These are phyloP conservation scores for Hippocampus mohnikei DNA, from an alignment of 2,113 vertebrate genomes.

Conservation along the genomic window DNA sequence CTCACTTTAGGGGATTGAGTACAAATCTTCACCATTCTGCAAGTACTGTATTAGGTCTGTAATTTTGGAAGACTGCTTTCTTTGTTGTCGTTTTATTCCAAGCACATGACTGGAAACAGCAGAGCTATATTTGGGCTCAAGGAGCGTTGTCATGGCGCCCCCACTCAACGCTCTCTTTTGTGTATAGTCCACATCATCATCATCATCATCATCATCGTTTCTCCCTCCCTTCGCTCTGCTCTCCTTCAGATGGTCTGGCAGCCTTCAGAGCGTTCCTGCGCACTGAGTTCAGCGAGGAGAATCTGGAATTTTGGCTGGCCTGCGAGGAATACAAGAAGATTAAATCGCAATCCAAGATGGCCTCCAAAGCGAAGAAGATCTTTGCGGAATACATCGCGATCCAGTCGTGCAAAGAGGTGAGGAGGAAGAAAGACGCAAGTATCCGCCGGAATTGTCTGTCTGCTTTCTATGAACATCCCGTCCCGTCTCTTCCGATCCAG, in stretches of 20 bases:
- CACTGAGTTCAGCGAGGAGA: constrained; percentile 97
- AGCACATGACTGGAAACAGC: constrained; percentile 44
- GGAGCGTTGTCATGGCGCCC: constrained; percentile 56
- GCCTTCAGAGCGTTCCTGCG: constrained; percentile 94
- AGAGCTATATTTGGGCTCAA: constrained; percentile 58
- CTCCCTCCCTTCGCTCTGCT: constrained; percentile 23
- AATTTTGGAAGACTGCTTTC: background rate
- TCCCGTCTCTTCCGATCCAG: constrained; percentile 57
- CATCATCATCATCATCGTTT: rapidly evolving
- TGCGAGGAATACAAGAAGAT: constrained; percentile 98
- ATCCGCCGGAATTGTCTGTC: background rate
- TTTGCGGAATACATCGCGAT: constrained; percentile 93
- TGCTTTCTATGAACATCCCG: background rate
- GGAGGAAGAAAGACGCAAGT: background rate
- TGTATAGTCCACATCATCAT: constrained; percentile 10
- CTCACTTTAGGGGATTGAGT: background rate
- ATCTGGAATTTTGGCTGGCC: constrained; percentile 97
- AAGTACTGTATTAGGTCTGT: background rate
- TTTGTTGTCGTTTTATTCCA: constrained; percentile 32
- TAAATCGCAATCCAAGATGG: constrained; percentile 97
- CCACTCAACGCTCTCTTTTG: constrained; percentile 42
- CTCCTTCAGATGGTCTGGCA: constrained; percentile 84
- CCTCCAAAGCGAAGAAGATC: constrained; percentile 94
- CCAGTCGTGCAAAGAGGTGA: constrained; percentile 98
- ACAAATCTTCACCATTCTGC: background rate